Evolutionary conservation across 2,797 vertebrate genomes (phyloP), one percentile per base, ranked within the genome.

Genomic region (Apogon talboti): DNA sequence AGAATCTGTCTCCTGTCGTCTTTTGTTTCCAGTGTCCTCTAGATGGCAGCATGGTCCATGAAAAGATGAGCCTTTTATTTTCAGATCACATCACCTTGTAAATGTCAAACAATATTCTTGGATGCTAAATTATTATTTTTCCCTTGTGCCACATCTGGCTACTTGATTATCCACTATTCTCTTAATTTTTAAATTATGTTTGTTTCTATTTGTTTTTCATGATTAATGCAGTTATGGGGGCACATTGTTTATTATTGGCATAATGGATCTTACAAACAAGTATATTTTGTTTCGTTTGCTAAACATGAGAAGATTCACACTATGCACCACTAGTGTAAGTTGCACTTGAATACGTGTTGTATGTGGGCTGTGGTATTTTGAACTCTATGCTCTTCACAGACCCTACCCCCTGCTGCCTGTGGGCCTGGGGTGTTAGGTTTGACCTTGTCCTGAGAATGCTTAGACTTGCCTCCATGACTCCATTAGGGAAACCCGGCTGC

Each of bases 361-460:
- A 28, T 28, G 6, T 28, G 24, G 24, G 24, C 24, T 28, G 6
- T 28, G 24, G 24, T 28, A 28, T 28, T 28, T 28, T 73, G 52
- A 75, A 76, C 66, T 46, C 48, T 38, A 66, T 84, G 70, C 45
- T 72, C 52, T 67, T 60, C 57, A 59, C 62, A 76, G 66, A 63
- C 57, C 55, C 47, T 44, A 57, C 59, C 66, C 58, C 68, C 74
- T 78, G 30, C 75, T 76, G 86, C 79, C 71, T 68, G 52, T 66
- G 65, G 76, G 55, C 63, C 67, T 59, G 54, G 69, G 66, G 78
- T 41, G 48, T 87, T 81, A 49, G 46, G 69, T 76, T 83, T 92
- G 92, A 94, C 93, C 93, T 95, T 94, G 94, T 94, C 94, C 93
- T 92, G 94, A 94, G 93, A 95, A 94, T 91, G 83, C 62, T 43